Percentiles rank a stretch among this genome's conserved stretches.
Evolutionary conservation across 2,888 invertebrate species (phyloP).

Genomic region (Diadegma fenestrale): DNA sequence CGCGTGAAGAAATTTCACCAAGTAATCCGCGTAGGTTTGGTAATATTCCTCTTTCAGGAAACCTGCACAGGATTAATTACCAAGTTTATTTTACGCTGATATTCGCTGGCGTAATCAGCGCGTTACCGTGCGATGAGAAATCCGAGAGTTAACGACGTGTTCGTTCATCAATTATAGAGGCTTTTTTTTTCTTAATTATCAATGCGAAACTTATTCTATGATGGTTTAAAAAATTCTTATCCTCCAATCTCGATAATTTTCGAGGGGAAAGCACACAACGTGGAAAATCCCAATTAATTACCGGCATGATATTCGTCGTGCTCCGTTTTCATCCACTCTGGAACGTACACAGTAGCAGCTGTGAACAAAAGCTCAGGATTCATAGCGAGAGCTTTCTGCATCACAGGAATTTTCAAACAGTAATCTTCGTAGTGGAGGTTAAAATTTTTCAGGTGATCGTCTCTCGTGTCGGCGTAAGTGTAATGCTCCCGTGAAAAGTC

Average conservation of each 20-base stretch:
- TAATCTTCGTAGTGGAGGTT: slow-evolving; percentile 89
- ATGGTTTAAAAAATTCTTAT: no score
- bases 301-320: slow-evolving; percentile 87
- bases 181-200: no score
- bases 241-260: no score
- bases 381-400: slow-evolving; percentile 84
- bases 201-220: no score
- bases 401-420: slow-evolving; percentile 88
- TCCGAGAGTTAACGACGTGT: no score
- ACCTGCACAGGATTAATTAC: slow-evolving; percentile 72
- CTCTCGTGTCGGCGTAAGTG: slow-evolving; percentile 91
- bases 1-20: slow-evolving; percentile 91
- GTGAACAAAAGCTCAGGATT: slow-evolving; percentile 86
- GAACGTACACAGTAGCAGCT: slow-evolving; percentile 89
- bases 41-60: slow-evolving; percentile 87
- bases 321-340: slow-evolving; percentile 90
- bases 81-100: background rate
- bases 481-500: slow-evolving; percentile 94
- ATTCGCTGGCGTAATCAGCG: no score
- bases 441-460: slow-evolving; percentile 88
- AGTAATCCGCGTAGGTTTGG: slow-evolving; percentile 93
- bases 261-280: no score
- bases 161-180: background rate
- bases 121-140: no score
- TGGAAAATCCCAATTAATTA: slow-evolving; percentile 72